These are phyloP conservation scores for Aptenodytes forsteri DNA, from an alignment of 2,113 vertebrate species.

Conservation along the genomic window DNA sequence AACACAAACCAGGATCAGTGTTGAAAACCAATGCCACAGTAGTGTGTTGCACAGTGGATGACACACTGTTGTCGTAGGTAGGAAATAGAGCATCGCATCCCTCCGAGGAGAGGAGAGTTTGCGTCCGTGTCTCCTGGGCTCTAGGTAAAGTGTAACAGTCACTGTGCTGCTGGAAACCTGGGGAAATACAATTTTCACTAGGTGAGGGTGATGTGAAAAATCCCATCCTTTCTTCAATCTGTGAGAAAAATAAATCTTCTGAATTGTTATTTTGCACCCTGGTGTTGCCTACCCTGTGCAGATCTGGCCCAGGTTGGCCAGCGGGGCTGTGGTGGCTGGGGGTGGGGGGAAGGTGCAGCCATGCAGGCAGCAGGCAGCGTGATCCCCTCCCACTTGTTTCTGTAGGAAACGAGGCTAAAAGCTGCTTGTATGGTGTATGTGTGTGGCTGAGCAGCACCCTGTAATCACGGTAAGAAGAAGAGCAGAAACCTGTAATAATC, in stretches of 20 bases:
- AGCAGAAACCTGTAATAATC: not conserved
- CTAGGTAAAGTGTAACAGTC: not conserved
- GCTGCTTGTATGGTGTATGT: not conserved
- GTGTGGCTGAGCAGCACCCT: not conserved
- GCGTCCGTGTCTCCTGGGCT: not conserved
- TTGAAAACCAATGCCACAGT: not conserved
- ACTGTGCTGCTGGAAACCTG: not conserved
- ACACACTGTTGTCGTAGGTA: not conserved
- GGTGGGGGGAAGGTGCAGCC: not conserved
- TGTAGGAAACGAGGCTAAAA: not conserved
- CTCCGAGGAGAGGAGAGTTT: not conserved
- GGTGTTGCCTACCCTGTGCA: not conserved
- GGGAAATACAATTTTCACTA: not conserved
- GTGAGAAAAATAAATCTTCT: not conserved
- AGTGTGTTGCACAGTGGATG: not conserved
- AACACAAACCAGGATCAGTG: not conserved
- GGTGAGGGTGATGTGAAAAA: not conserved
- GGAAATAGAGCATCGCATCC: not conserved
- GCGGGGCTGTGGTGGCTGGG: rapidly evolving
- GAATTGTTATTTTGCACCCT: not conserved
- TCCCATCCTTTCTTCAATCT: not conserved
- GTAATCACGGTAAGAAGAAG: not conserved
- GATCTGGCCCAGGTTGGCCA: rapidly evolving
- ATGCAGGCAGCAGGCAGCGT: not conserved
- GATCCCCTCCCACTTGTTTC: not conserved